These are phyloP conservation scores for Kryphioiulus occultus DNA, from an alignment of 2,888 invertebrate species.

Conservation along the genomic window DNA sequence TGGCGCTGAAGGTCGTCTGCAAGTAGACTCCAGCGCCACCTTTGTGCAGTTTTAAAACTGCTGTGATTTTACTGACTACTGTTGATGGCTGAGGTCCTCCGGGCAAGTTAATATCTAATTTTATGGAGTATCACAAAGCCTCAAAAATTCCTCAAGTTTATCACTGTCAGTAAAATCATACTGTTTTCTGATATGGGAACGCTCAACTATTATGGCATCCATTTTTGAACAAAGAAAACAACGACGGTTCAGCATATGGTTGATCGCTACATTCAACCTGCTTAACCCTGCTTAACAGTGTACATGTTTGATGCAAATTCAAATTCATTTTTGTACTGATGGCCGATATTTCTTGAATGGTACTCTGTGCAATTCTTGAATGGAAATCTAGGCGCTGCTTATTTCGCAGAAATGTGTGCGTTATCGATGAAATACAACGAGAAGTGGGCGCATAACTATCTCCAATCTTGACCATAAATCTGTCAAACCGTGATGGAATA, in stretches of 20 bases:
- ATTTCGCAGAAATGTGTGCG: not conserved
- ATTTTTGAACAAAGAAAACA: too few species aligned
- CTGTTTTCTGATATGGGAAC: too few species aligned
- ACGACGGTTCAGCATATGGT: too few species aligned
- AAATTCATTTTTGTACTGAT: not conserved
- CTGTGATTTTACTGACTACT: too few species aligned
- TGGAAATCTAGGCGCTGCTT: not conserved
- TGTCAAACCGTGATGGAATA: slow-evolving; percentile 16
- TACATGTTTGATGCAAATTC: not conserved
- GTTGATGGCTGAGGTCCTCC: too few species aligned
- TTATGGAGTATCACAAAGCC: too few species aligned
- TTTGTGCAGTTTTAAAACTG: not conserved
- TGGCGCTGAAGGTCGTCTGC: not conserved
- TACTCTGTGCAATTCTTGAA: not conserved
- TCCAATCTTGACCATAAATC: slow-evolving; percentile 8
- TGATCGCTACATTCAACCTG: too few species aligned
- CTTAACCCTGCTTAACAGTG: too few species aligned
- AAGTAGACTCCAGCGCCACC: not conserved
- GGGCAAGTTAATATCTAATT: too few species aligned
- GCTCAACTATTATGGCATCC: too few species aligned
- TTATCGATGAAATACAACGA: not conserved
- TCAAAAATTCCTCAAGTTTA: too few species aligned
- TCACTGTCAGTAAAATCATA: too few species aligned
- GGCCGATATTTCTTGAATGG: not conserved
- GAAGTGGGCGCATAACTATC: not conserved